phyloP scores from a whole-genome alignment of 2,113 vertebrate genomes.

The Lepus americanus region DNA sequence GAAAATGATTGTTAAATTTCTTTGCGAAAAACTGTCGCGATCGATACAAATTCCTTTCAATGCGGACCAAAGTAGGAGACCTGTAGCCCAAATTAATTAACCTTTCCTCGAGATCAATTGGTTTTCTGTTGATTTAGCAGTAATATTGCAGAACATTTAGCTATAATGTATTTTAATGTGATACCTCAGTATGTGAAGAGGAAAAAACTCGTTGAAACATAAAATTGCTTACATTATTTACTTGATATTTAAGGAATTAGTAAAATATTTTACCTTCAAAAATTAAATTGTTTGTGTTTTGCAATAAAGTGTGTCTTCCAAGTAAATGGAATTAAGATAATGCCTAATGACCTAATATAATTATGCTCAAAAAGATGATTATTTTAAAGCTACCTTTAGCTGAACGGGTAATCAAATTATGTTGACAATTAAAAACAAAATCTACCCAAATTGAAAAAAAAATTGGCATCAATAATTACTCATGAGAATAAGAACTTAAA shows the following conservation, averaged over 20 bases:
- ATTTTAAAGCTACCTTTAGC: background rate
- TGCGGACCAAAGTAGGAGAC: slow-evolving; percentile 73
- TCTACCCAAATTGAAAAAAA: slow-evolving; percentile 6
- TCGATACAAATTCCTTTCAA: slow-evolving; percentile 78
- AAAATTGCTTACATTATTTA: slow-evolving; percentile 65
- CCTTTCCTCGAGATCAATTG: slow-evolving; percentile 76
- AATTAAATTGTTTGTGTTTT: slow-evolving; percentile 53
- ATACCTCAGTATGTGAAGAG: slow-evolving; percentile 70
- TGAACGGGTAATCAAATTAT: slow-evolving; percentile 49
- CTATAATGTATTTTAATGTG: slow-evolving; percentile 80
- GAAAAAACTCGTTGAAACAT: slow-evolving; percentile 58
- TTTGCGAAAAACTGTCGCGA: slow-evolving; percentile 56
- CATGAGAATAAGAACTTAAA: slow-evolving; percentile 18
- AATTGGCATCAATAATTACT: slow-evolving; percentile 27
- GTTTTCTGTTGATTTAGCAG: slow-evolving; percentile 79
- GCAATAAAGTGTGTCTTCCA: slow-evolving; percentile 60
- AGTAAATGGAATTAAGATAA: slow-evolving; percentile 54
- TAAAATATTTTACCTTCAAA: slow-evolving; percentile 59
- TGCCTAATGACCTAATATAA: slow-evolving; percentile 28
- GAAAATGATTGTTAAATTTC: slow-evolving; percentile 77
- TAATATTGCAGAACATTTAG: slow-evolving; percentile 74
- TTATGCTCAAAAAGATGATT: slow-evolving; percentile 36
- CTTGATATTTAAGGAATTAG: slow-evolving; percentile 49
- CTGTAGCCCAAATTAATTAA: slow-evolving; percentile 80
- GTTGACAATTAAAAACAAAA: slow-evolving; percentile 59